These are phyloP conservation scores for Mylabris sibirica DNA, from an alignment of 2,888 invertebrate species.

Conservation along the genomic window DNA sequence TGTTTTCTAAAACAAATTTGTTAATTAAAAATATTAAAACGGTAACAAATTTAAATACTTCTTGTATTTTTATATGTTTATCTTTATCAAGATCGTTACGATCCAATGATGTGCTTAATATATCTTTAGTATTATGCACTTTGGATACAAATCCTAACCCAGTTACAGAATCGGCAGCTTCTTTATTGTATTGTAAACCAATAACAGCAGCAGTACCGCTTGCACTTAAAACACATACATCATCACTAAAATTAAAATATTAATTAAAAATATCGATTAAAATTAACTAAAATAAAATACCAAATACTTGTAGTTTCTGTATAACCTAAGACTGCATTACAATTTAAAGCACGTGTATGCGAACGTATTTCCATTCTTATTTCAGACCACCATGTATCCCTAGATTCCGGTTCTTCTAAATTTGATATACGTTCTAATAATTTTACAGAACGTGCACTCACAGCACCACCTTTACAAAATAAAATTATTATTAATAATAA, in stretches of 20 bases:
- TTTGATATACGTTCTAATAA: constrained; percentile 81
- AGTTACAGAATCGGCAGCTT: constrained; percentile 46
- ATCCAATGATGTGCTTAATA: constrained; percentile 65
- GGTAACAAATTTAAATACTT: constrained; percentile 28
- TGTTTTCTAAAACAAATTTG: constrained; percentile 37
- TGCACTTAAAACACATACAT: constrained; percentile 92
- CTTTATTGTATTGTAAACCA: constrained; percentile 64
- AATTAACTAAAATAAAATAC: constrained; percentile 61
- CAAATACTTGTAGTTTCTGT: constrained; percentile 92
- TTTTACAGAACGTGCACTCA: constrained; percentile 85
- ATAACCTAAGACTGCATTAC: constrained; percentile 94
- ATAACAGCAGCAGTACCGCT: constrained; percentile 93
- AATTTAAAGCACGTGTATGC: constrained; percentile 89
- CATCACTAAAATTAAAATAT: constrained; percentile 73
- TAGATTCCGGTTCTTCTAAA: constrained; percentile 87
- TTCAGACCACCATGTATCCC: constrained; percentile 98
- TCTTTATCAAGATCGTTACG: constrained; percentile 63
- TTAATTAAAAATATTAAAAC: neutral
- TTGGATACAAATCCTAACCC: constrained; percentile 46
- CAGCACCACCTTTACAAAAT: constrained; percentile 71
- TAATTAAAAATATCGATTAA: constrained; percentile 19
- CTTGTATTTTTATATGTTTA: constrained; percentile 5
- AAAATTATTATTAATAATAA: constrained; percentile 5
- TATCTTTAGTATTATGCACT: constrained; percentile 48
- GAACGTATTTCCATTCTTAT: constrained; percentile 93